Conservation (phyloP, 2,797 vertebrate species). For the Bovichtus diacanthus region DNA sequence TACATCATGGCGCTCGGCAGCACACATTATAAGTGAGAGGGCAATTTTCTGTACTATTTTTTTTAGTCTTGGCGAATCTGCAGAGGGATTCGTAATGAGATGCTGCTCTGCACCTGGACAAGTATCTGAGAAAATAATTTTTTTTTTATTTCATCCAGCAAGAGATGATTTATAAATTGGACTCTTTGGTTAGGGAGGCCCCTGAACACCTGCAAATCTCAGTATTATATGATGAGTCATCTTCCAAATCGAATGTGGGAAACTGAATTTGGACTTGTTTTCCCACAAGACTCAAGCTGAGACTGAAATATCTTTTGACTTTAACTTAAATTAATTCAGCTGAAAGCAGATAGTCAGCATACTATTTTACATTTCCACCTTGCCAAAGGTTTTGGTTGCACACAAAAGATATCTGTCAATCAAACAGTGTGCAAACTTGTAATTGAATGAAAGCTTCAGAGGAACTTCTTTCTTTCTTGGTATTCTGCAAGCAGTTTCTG, state of each 20-base stretch:
- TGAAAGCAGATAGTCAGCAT: not conserved
- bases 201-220: constrained; percentile 9
- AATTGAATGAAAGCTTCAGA: constrained; percentile 1
- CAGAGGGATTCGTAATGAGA: constrained; percentile 5
- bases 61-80: constrained; percentile 2
- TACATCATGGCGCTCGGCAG: constrained; percentile 21
- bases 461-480: not conserved
- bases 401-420: not conserved
- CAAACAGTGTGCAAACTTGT: not conserved
- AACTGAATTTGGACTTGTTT: constrained; percentile 16
- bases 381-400: constrained; percentile 2
- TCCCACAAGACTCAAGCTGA: not conserved
- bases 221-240: constrained; percentile 28
- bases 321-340: not conserved
- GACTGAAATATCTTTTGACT: constrained; percentile 12
- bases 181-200: constrained; percentile 6
- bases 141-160: not conserved
- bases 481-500: not conserved
- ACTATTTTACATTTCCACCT: constrained; percentile 7
- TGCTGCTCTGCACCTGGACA: not conserved
- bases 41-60: constrained; percentile 12
- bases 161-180: constrained; percentile 4
- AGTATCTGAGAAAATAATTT: constrained; percentile 21
- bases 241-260: constrained; percentile 10
- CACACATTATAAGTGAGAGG: constrained; percentile 3